These are phyloP conservation scores for Borostomias antarcticus DNA, from an alignment of 2,797 vertebrate species.

Conservation along the genomic window DNA sequence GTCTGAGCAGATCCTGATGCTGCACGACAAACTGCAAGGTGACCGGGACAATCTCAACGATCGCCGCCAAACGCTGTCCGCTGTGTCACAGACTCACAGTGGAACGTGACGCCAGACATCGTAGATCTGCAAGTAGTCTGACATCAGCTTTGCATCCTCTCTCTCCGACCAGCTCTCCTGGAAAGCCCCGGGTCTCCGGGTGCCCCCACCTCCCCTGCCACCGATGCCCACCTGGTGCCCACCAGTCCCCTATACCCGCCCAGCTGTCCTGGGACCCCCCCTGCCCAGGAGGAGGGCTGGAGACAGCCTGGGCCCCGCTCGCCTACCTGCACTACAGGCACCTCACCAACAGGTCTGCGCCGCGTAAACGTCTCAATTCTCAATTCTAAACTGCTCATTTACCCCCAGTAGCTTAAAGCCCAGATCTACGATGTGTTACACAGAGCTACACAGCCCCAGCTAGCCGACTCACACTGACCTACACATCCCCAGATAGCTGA, in stretches of 20 bases:
- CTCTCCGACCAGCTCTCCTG: constrained; percentile 60
- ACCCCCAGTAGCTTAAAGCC: no score
- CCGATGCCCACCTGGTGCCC: constrained; percentile 73
- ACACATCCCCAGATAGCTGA: no score
- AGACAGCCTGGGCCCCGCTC: constrained; percentile 53
- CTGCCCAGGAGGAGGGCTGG: constrained; percentile 71
- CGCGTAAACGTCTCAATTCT: no score
- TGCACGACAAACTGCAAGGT: constrained; percentile 88
- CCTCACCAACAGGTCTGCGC: constrained; percentile 55
- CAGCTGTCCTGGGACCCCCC: constrained; percentile 70
- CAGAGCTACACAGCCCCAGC: no score
- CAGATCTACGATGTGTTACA: no score
- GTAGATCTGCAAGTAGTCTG: no score
- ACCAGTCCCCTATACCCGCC: constrained; percentile 72
- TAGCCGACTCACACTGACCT: no score
- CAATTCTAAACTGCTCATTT: no score
- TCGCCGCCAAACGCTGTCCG: not conserved
- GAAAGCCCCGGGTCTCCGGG: constrained; percentile 66
- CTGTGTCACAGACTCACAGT: no score
- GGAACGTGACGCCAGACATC: no score
- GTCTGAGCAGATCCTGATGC: constrained; percentile 81
- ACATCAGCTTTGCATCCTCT: not conserved
- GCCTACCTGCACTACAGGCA: constrained; percentile 39
- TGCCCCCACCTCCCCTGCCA: constrained; percentile 59
- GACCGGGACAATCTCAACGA: constrained; percentile 25